These are phyloP conservation scores for Oreonectes daqikongensis DNA, from an alignment of 2,797 vertebrate species.

Conservation along the genomic window DNA sequence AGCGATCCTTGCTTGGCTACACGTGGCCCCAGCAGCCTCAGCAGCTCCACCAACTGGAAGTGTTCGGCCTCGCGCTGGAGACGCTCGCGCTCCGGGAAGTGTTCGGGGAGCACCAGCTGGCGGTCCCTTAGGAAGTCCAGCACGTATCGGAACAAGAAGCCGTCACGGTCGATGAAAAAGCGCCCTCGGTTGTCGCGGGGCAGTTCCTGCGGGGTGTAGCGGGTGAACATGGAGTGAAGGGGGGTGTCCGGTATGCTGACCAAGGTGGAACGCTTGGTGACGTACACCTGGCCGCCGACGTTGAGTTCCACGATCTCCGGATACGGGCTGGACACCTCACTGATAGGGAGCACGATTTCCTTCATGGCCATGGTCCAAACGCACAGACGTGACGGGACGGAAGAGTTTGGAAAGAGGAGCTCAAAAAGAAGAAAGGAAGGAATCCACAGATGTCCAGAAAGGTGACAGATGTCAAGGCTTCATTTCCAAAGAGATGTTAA, in stretches of 20 bases:
- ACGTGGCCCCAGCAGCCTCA: slow-evolving; percentile 77
- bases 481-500: slow-evolving; percentile 49
- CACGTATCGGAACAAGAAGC: slow-evolving; percentile 89
- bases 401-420: slow-evolving; percentile 4
- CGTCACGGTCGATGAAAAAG: slow-evolving; percentile 89
- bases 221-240: slow-evolving; percentile 82
- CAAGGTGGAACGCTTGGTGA: slow-evolving; percentile 85
- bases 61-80: slow-evolving; percentile 85
- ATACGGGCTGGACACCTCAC: slow-evolving; percentile 82
- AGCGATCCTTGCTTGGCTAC: slow-evolving; percentile 80
- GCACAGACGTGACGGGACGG: not conserved
- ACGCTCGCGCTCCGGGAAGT: slow-evolving; percentile 88
- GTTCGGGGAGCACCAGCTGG: slow-evolving; percentile 85
- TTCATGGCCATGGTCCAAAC: slow-evolving; percentile 81
- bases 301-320: slow-evolving; percentile 89
- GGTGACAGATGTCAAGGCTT: slow-evolving; percentile 47
- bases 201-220: slow-evolving; percentile 76
- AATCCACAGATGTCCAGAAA: slow-evolving; percentile 52
- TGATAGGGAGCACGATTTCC: slow-evolving; percentile 86
- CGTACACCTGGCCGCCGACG: slow-evolving; percentile 88
- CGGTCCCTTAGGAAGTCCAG: slow-evolving; percentile 87
- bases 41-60: slow-evolving; percentile 77
- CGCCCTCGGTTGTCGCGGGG: slow-evolving; percentile 86
- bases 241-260: slow-evolving; percentile 86
- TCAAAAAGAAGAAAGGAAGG: slow-evolving; percentile 41